These are phyloP conservation scores for Sisor rabdophorus DNA, from an alignment of 2,113 vertebrate species.

Conservation along the genomic window DNA sequence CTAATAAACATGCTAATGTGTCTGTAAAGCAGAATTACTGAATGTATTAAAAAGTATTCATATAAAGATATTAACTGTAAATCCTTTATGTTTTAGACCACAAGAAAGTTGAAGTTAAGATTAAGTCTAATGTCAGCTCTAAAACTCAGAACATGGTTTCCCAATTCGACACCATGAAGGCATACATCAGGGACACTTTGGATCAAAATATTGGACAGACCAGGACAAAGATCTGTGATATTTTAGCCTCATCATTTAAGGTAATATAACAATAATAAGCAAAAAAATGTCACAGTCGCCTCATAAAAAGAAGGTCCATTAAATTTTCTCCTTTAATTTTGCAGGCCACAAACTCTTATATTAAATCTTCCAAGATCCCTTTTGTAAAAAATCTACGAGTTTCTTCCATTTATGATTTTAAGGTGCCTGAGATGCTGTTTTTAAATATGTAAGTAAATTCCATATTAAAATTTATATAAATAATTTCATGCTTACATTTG, in stretches of 20 bases:
- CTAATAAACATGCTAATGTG: too few species aligned
- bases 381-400: constrained; percentile 74
- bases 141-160: constrained; percentile 64
- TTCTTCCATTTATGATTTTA: constrained; percentile 70
- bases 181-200: constrained; percentile 65
- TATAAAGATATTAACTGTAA: background rate
- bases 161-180: constrained; percentile 56
- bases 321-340: constrained; percentile 9
- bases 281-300: background rate
- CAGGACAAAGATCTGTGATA: constrained; percentile 78
- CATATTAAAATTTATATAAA: background rate
- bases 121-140: constrained; percentile 73
- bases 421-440: constrained; percentile 81
- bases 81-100: constrained; percentile 67
- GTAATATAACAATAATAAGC: constrained; percentile 66
- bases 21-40: too few species aligned
- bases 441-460: constrained; percentile 74
- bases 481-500: background rate
- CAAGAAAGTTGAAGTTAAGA: constrained; percentile 75
- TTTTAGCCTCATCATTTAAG: constrained; percentile 73
- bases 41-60: background rate
- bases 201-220: constrained; percentile 75
- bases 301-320: too few species aligned
- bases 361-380: constrained; percentile 73
- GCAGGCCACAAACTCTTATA: constrained; percentile 78